Conservation (phyloP, 1,140 invertebrate genomes). For the Pissodes strobi region DNA sequence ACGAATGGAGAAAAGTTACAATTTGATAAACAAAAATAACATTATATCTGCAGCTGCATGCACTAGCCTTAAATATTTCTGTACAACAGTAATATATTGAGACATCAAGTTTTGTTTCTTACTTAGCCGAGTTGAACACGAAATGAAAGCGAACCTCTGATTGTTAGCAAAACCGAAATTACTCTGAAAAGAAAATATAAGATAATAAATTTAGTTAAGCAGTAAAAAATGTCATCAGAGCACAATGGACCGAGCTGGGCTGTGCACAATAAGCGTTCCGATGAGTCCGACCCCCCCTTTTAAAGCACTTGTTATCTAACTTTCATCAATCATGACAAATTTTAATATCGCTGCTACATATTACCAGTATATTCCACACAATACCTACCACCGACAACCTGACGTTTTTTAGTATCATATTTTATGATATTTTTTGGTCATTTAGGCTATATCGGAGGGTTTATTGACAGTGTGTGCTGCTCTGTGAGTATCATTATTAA, state of each 20-base stretch:
- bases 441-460: conserved; percentile 32
- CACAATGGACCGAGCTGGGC: conserved; percentile 39
- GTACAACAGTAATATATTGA: too few relatives aligned
- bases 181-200: conserved; percentile 30
- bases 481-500: too few relatives aligned
- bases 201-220: conserved; percentile 44
- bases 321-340: conserved; percentile 54
- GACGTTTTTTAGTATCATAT: conserved; percentile 37
- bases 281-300: conserved; percentile 37
- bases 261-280: conserved; percentile 43
- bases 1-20: too few relatives aligned
- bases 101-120: too few relatives aligned
- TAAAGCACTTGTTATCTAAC: conserved; percentile 48
- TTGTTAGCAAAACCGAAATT: too few relatives aligned
- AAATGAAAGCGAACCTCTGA: too few relatives aligned
- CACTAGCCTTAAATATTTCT: too few relatives aligned
- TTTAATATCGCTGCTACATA: conserved; percentile 53
- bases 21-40: too few relatives aligned
- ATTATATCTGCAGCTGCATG: too few relatives aligned
- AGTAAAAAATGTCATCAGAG: conserved; percentile 44
- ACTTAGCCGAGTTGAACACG: too few relatives aligned
- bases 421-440: conserved; percentile 36
- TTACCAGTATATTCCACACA: conserved; percentile 51
- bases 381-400: conserved; percentile 45
- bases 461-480: conserved; percentile 25